These are phyloP conservation scores for Drosophila asahinai DNA, from an alignment of 1,140 invertebrate genomes.

Conservation along the genomic window DNA sequence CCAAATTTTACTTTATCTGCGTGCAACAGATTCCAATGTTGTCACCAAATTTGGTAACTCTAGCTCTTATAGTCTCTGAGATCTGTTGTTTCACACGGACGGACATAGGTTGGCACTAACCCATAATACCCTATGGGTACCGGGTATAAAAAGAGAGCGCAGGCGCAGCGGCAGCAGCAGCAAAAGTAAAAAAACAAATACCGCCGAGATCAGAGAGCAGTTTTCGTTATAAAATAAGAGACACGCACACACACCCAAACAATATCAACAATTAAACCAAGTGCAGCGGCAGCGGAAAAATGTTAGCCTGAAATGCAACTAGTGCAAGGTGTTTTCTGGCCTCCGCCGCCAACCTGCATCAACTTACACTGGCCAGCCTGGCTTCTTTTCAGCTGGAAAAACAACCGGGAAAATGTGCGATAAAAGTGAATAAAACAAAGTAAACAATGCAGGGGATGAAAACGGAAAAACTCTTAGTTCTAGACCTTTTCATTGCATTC, in stretches of 20 bases:
- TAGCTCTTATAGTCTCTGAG: no score
- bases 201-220: constrained; percentile 31
- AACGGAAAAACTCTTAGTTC: background rate
- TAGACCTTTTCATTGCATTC: background rate
- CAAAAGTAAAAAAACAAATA: constrained; percentile 31
- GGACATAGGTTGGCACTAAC: no score
- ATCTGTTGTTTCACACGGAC: no score
- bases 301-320: constrained; percentile 62
- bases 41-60: no score
- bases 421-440: background rate
- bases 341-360: constrained; percentile 29
- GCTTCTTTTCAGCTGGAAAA: constrained; percentile 7
- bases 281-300: constrained; percentile 30
- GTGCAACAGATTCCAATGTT: no score
- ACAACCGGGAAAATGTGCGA: constrained; percentile 27
- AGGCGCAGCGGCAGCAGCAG: constrained; percentile 40
- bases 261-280: constrained; percentile 36
- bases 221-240: constrained; percentile 27
- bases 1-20: no score
- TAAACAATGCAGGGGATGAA: constrained; percentile 32
- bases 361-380: constrained; percentile 45
- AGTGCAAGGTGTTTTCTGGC: constrained; percentile 72
- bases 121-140: no score
- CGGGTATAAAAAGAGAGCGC: constrained; percentile 21
- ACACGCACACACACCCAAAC: constrained; percentile 11